Percentiles rank a stretch among this genome's conserved stretches.
phyloP scores from a whole-genome alignment of 2,113 vertebrate species.

The Plestiodon gilberti region DNA sequence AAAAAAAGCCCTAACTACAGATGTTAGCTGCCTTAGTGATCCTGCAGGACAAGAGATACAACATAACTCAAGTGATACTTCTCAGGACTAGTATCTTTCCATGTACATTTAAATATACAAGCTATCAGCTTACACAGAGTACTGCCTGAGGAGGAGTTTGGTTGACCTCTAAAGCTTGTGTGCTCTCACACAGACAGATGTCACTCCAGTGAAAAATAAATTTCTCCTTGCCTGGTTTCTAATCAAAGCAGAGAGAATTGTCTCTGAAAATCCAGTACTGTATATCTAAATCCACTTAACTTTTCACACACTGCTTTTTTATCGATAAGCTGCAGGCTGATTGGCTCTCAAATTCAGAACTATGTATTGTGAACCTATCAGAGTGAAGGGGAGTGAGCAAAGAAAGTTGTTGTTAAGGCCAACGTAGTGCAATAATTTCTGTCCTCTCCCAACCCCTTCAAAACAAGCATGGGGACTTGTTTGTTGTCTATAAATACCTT shows the following conservation, averaged over 20 bases:
- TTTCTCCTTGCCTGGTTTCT: neutral
- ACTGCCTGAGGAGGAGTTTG: neutral
- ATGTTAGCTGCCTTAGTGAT: neutral
- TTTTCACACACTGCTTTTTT: accelerated
- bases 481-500: constrained; percentile 62
- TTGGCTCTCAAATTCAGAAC: accelerated
- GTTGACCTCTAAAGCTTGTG: neutral
- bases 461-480: neutral
- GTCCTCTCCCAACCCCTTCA: neutral
- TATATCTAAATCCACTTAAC: neutral
- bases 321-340: neutral
- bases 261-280: neutral
- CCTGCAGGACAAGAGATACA: neutral
- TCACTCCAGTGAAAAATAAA: neutral
- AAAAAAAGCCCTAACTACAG: neutral
- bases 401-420: neutral
- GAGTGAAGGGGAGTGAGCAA: neutral
- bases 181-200: neutral
- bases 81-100: too few relatives aligned
- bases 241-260: neutral
- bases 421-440: neutral
- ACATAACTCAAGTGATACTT: neutral
- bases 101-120: neutral
- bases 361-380: neutral
- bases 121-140: neutral